Percentiles rank a stretch among this genome's conserved stretches.
These are phyloP conservation scores for Serrognathus titanus DNA, from an alignment of 2,888 invertebrate genomes.

Conservation along the genomic window DNA sequence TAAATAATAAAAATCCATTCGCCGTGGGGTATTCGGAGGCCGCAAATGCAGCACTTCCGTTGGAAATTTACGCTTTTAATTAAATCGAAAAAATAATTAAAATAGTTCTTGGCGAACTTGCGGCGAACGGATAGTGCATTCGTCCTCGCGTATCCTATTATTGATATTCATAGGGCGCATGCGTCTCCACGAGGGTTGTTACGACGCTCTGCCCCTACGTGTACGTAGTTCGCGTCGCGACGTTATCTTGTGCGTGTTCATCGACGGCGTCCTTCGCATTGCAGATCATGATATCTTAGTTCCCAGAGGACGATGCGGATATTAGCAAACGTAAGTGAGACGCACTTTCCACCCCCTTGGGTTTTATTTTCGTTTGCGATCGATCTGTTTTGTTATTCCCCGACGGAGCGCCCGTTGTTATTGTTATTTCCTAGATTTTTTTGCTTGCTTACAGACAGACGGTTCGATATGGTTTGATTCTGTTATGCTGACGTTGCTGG, in stretches of 20 bases:
- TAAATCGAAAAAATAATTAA: background rate
- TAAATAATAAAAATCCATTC: background rate
- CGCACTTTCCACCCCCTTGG: too few relatives aligned
- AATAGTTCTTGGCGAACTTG: background rate
- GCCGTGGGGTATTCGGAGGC: background rate
- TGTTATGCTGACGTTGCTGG: too few relatives aligned
- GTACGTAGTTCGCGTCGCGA: constrained; percentile 14
- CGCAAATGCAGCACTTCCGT: background rate
- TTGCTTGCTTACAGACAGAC: too few relatives aligned
- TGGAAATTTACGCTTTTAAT: background rate
- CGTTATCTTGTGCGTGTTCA: constrained; percentile 2
- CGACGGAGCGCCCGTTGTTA: too few relatives aligned
- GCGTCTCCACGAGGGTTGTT: constrained; percentile 16
- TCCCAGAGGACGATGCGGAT: too few relatives aligned
- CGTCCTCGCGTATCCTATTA: constrained; percentile 14
- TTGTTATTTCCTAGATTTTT: too few relatives aligned
- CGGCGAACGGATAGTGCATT: constrained; percentile 6
- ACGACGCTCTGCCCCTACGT: constrained; percentile 8
- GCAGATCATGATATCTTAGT: too few relatives aligned
- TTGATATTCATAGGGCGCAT: constrained; percentile 16
- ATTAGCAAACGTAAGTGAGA: too few relatives aligned
- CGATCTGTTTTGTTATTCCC: too few relatives aligned
- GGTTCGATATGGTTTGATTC: too few relatives aligned
- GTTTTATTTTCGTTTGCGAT: too few relatives aligned
- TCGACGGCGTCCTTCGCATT: background rate